Base-by-base conservation (phyloP, 2,113 vertebrate species). In the Epinephelus fuscoguttatus region DNA sequence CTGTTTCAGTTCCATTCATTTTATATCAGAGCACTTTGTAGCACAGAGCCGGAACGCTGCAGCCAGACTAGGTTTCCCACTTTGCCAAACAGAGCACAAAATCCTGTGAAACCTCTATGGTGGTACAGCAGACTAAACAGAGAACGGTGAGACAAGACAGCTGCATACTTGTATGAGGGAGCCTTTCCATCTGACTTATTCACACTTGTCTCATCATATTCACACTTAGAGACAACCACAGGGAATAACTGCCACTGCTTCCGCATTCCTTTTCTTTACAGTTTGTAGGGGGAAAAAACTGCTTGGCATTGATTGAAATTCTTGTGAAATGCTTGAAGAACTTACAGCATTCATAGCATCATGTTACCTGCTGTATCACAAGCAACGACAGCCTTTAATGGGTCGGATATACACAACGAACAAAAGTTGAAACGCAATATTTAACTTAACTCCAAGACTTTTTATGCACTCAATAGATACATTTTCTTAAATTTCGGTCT, bases 51-150 rank as follows among this genome's bases (percentile, higher is more conserved):
- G 33, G 60, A 80, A 50, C 68, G 53, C 49, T 9, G 70, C 64
- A 60, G 62, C 76, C 49, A 42, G 80, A 90, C 80, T 67, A 2
- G 61, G 56, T 80, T 88, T 88, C 80, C 83, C 89, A 89, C 93
- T 93, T 91, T 93, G 92, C 90, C 87, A 94, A 93, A 91, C 90
- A 91, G 92, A 94, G 92, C 92, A 83, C 84, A 92, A 92, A 93
- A 94, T 92, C 30, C 84, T 40, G 30, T 71, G 70, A 89, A 90
- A 79, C 78, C 56, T 86, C 75, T 9, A 27, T 37, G 70, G 66
- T 17, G 75, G 67, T 57, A 66, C 64, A 64, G 69, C 30, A 55
- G 64, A 56, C 63, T 50, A 27, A 77, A 86, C 76, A 78, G 77
- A 52, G 68, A 75, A 75, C 64, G 27, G 64, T 33, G 75, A 81